Conservation (phyloP, 2,888 invertebrate genomes). For the Chromoteleia sp. region DNA sequence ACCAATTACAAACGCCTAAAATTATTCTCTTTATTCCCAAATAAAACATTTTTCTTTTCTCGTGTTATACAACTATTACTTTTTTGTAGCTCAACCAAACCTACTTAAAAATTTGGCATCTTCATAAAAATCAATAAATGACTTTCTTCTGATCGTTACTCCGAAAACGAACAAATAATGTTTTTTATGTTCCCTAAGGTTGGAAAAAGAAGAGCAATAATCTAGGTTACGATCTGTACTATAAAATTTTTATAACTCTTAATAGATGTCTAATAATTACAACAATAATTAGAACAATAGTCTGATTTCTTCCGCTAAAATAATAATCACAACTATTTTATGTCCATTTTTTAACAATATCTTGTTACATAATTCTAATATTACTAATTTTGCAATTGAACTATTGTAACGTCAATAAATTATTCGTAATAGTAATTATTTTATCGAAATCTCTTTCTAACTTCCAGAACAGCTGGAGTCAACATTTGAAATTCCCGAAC, state of each 20-base stretch:
- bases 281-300: constrained; percentile 18
- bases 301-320: constrained; percentile 1
- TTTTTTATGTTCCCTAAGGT: constrained; percentile 1
- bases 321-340: not conserved
- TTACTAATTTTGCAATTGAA: too few relatives aligned
- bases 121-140: constrained; percentile 39
- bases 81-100: not conserved
- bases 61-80: constrained; percentile 26
- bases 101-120: constrained; percentile 23
- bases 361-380: too few relatives aligned
- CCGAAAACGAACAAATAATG: constrained; percentile 22
- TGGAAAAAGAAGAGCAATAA: constrained; percentile 7
- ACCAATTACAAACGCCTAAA: constrained; percentile 57
- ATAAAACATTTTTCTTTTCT: constrained; percentile 34
- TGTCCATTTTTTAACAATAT: too few relatives aligned
- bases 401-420: constrained; percentile 6
- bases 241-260: constrained; percentile 14
- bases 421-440: constrained; percentile 25
- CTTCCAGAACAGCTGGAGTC: constrained; percentile 11
- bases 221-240: constrained; percentile 15
- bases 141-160: constrained; percentile 17
- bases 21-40: constrained; percentile 44
- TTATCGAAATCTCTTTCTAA: constrained; percentile 7
- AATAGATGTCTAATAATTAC: constrained; percentile 17
- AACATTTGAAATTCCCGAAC: constrained; percentile 21